Base-by-base conservation (phyloP, 2,797 vertebrate species). In the Oryzias sinensis region DNA sequence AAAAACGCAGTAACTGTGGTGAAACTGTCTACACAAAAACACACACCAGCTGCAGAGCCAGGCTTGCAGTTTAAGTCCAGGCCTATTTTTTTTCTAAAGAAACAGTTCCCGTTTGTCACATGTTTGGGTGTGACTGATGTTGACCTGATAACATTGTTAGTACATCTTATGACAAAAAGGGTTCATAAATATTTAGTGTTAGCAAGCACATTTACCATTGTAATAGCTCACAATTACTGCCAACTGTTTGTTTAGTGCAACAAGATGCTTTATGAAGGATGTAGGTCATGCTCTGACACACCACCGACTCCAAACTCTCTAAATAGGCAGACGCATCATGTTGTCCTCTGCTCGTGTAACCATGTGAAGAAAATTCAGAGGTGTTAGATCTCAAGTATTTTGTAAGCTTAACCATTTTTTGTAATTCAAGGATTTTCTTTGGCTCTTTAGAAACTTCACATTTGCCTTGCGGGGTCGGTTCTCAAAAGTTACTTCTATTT, bases 261-360 rank as follows among this genome's bases (percentile, higher is more conserved):
- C 24, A 55, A 58, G 56, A 51, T 54, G n/a, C 25, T 70, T 58
- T 40, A 43, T 56, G 51, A 43, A 63, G 48, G 48, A 60, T 17
- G 58, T 59, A 53, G 60, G 60, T 51, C 20, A 16, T 13, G 57
- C 53, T 66, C 51, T 59, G 33, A 43, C 54, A 27, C 20, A 11
- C 48, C 24, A 29, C 27, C 13, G 0, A 59, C 64, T 54, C 41
- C 4, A 5, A 27, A 44, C 44, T 65, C 29, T 20, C 57, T 59
- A 44, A 70, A 73, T 71, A 63, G 42, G 74, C 37, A 20, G 43
- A 56, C 50, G 53, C 25, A 59, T 44, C 42, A 58, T n/a, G 14
- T 27, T 62, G 43, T 37, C 8, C 37, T 53, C 20, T 43, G 8
- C 16, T 61, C 48, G 33, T 5, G 53, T 45, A 37, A 29, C 20